Base-by-base conservation (phyloP, 2,797 vertebrate species). In the Enteromius fasciolatus region DNA sequence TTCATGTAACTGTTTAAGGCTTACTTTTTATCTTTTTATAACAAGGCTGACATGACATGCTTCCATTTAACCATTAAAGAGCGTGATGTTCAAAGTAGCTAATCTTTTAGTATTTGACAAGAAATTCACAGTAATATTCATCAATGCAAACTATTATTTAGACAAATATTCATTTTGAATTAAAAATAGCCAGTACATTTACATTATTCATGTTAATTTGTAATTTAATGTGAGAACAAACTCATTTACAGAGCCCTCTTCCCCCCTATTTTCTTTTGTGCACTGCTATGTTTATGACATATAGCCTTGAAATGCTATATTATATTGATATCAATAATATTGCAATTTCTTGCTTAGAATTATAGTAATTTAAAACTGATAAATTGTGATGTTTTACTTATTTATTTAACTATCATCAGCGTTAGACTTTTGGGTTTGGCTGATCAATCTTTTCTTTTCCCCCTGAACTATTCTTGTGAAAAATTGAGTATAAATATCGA, bases 301-400 rank as follows among this genome's bases (percentile, higher is more conserved):
- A 52, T 1, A 6, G 6, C 50, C 50, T 52, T 52, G 15, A 17
- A 31, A 73, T 50, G 18, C 44, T 72, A 31, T 31, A 8, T 15
- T 46, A 70, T 28, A 73, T 33, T 73, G 10, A 33, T n/a, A 36
- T 52, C 28, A 52, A 54, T n/a, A n/a, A 52, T 52, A 73, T 52
- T 52, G 46, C 25, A 2, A n/a, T 73, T 33, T 0, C 12, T 52
- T 48, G 23, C 28, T 70, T 70, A 31, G 46, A 50, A 17, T 31
- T 57, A 31, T 50, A 52, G 10, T 33, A 3, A 33, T 73, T 33
- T 1, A 33, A 52, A 73, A 52, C 46, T 7, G 11, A 63, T 63
- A 31, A 28, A 63, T 63, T 63, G 59, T 28, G 25, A 31, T 31
- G 1, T n/a, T 52, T 23, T 54, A 73, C 28, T 73, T 36, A 54